Conservation (phyloP, 2,797 vertebrate genomes). For the Nyctibius grandis region DNA sequence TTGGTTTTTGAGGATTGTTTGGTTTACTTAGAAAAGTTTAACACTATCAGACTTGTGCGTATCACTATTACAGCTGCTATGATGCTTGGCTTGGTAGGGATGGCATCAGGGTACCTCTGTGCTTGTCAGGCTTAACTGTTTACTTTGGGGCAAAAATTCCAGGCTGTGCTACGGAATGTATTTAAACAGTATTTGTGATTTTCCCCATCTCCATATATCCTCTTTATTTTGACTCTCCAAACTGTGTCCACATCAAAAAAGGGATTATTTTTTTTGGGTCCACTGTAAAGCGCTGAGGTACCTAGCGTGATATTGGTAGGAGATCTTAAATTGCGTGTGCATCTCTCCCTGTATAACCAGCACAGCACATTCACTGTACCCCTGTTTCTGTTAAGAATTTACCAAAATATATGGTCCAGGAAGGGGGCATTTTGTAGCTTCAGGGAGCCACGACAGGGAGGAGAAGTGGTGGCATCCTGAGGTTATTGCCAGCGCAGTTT, state of each 20-base stretch:
- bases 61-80: not conserved
- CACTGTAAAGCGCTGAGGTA: not conserved
- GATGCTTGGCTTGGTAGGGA: not conserved
- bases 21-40: not conserved
- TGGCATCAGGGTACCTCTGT: not conserved
- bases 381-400: not conserved
- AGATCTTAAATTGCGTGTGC: fast-evolving
- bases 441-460: not conserved
- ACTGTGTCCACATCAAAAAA: not conserved
- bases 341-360: not conserved
- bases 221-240: not conserved
- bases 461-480: fast-evolving
- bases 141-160: not conserved
- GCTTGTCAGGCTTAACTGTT: not conserved
- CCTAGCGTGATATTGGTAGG: not conserved
- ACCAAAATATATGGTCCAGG: not conserved
- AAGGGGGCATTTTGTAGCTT: not conserved
- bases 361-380: fast-evolving
- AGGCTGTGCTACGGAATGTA: not conserved
- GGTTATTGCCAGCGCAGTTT: fast-evolving
- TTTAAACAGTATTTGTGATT: not conserved
- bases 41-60: too few relatives aligned
- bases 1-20: too few relatives aligned
- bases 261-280: not conserved
- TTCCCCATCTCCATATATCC: not conserved